Evolutionary conservation across 2,113 vertebrate genomes (phyloP).

Genomic region (Ptyas mucosa): DNA sequence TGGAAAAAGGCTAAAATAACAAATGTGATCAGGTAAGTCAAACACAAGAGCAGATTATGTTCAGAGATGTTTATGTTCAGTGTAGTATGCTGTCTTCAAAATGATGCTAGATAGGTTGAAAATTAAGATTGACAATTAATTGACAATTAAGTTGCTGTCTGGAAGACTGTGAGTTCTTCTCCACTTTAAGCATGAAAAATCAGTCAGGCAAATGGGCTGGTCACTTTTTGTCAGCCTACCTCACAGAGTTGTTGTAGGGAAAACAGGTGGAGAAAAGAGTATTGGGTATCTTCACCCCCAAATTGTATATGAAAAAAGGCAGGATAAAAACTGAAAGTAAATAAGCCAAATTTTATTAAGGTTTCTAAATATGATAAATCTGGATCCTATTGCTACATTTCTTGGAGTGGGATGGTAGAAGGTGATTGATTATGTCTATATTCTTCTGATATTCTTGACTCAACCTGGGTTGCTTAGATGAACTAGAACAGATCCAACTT

Average conservation of each 20-base stretch:
- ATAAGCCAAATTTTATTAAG: background rate
- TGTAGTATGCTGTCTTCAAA: background rate
- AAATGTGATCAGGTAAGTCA: background rate
- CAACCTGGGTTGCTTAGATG: background rate
- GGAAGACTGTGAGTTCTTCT: background rate
- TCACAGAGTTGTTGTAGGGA: background rate
- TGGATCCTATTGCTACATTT: background rate
- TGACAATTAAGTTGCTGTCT: background rate
- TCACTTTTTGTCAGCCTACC: background rate
- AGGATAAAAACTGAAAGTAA: background rate
- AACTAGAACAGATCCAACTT: background rate
- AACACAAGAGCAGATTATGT: background rate
- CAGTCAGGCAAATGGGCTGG: background rate
- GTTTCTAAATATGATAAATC: background rate
- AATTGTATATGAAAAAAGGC: background rate
- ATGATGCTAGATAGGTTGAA: background rate
- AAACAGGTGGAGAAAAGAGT: background rate
- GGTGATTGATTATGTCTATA: no score
- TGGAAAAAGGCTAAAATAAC: background rate
- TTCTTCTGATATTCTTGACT: background rate
- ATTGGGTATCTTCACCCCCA: background rate
- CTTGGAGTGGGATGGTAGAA: background rate
- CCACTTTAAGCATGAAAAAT: background rate
- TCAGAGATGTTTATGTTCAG: background rate
- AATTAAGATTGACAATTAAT: background rate